Conservation (phyloP, 2,888 invertebrate genomes). For the Pheosia gnoma region DNA sequence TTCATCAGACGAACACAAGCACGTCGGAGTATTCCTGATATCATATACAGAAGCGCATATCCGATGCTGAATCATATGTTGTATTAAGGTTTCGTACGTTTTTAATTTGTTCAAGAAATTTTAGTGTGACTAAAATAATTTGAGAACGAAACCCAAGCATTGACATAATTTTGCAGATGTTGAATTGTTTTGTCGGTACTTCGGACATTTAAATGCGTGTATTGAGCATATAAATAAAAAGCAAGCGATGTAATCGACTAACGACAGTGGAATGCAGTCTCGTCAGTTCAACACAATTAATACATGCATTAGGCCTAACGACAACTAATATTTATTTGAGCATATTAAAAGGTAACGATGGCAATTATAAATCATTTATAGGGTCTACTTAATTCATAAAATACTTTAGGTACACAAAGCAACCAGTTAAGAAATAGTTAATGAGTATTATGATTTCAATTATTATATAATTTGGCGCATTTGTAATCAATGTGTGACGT, state of each 20-base stretch:
- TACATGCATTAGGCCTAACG: constrained; percentile 37
- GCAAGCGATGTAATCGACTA: constrained; percentile 34
- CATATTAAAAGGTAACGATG: background rate
- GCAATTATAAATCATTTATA: background rate
- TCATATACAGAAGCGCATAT: background rate
- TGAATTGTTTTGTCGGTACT: background rate
- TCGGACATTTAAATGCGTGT: too few species aligned
- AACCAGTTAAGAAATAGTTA: too few species aligned
- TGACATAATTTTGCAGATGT: background rate
- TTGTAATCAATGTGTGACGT: too few species aligned
- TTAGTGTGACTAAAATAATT: background rate
- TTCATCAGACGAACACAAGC: constrained; percentile 16
- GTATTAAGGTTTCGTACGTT: background rate
- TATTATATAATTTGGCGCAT: too few species aligned
- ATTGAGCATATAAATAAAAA: constrained; percentile 47
- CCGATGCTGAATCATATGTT: background rate
- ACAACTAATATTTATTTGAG: background rate
- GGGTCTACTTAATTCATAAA: too few species aligned
- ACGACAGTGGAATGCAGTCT: constrained; percentile 69
- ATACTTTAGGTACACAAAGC: too few species aligned
- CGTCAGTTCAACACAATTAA: constrained; percentile 55
- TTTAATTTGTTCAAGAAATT: background rate
- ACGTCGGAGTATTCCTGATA: constrained; percentile 1
- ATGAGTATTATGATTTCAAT: too few species aligned
- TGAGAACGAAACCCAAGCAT: background rate